phyloP scores from a whole-genome alignment of 2,888 invertebrate species.

The Drosophila hawaiiensis region DNA sequence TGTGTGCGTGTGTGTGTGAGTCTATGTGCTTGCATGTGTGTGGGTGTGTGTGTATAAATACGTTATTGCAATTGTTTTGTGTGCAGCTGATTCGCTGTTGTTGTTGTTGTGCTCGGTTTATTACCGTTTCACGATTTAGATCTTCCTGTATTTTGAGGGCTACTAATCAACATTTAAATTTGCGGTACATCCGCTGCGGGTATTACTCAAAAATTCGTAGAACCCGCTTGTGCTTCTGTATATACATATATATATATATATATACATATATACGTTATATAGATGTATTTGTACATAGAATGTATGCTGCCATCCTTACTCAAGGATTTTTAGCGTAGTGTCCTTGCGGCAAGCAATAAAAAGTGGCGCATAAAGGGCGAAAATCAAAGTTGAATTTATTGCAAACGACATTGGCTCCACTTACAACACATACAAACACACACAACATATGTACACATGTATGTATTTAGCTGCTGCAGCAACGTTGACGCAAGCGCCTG shows the following conservation, averaged over 20 bases:
- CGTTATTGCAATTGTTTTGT: conserved; percentile 51
- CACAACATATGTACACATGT: conserved; percentile 2
- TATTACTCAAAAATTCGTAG: conserved; percentile 33
- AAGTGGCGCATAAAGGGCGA: conserved; percentile 27
- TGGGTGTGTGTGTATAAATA: conserved; percentile 19
- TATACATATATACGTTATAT: background rate
- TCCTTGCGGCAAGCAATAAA: conserved; percentile 43
- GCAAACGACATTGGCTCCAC: conserved; percentile 40
- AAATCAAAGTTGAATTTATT: conserved; percentile 40
- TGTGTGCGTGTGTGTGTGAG: conserved; percentile 24
- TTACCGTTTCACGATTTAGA: conserved; percentile 31
- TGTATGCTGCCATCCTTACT: conserved; percentile 8
- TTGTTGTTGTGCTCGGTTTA: conserved; percentile 44
- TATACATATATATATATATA: conserved; percentile 1
- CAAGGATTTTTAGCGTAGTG: conserved; percentile 42
- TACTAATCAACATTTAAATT: conserved; percentile 61
- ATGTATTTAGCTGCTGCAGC: conserved; percentile 24
- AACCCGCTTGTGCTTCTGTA: conserved; percentile 32
- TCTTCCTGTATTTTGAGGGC: conserved; percentile 40
- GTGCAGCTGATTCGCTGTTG: conserved; percentile 48
- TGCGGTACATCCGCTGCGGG: conserved; percentile 66
- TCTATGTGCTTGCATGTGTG: conserved; percentile 13
- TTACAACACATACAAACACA: conserved; percentile 1
- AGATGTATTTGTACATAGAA: background rate
- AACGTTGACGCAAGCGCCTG: conserved; percentile 38